Evolutionary conservation across 2,797 vertebrate genomes (phyloP).

Genomic region (Bufotes viridis): DNA sequence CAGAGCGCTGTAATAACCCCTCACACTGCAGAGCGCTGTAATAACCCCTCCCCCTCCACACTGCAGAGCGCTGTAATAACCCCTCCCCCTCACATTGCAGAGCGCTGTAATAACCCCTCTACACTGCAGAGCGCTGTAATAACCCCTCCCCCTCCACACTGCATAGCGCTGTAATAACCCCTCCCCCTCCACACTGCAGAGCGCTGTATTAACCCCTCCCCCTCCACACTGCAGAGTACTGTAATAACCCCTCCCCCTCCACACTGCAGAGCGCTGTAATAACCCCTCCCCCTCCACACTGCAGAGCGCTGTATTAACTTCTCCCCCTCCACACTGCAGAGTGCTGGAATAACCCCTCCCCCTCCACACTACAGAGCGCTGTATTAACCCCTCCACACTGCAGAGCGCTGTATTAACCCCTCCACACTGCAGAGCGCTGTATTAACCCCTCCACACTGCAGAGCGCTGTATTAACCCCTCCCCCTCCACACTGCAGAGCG

Average conservation of each 20-base stretch:
- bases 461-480: not conserved
- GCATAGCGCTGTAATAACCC: not conserved
- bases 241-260: constrained; percentile 19
- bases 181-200: constrained; percentile 3
- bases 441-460: not conserved
- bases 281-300: not conserved
- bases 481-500: not conserved
- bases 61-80: no score
- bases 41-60: not conserved
- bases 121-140: constrained; percentile 4
- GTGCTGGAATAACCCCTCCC: no score
- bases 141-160: not conserved
- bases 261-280: constrained; percentile 24
- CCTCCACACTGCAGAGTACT: not conserved
- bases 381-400: not conserved
- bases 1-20: no score
- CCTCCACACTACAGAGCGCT: not conserved
- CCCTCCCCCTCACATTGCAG: no score
- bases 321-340: no score
- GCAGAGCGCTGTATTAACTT: no score
- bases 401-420: not conserved
- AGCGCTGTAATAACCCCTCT: no score
- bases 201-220: not conserved
- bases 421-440: constrained; percentile 1
- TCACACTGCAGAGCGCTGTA: not conserved